Conservation (phyloP, 2,797 vertebrate species). For the Rhinella marina region DNA sequence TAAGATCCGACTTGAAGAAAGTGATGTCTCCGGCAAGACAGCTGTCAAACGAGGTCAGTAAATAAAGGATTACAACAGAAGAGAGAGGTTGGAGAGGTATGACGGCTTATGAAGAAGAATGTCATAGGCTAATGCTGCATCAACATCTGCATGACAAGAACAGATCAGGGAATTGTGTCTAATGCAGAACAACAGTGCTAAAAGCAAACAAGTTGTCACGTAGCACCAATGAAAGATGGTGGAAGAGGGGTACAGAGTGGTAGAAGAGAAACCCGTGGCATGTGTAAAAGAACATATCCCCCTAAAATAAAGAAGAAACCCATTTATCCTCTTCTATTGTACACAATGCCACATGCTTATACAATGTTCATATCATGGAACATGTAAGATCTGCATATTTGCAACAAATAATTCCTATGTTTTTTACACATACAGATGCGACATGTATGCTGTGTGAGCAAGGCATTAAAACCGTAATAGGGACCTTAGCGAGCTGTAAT, state of each 20-base stretch:
- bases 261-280: neutral
- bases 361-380: too few relatives aligned
- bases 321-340: neutral
- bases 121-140: constrained; percentile 40
- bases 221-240: neutral
- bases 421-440: too few relatives aligned
- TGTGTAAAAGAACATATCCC: neutral
- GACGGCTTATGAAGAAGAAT: constrained; percentile 63
- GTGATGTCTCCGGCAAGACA: constrained; percentile 75
- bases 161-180: constrained; percentile 32
- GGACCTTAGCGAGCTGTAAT: too few relatives aligned
- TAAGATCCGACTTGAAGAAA: constrained; percentile 76
- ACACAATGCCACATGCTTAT: neutral
- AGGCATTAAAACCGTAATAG: too few relatives aligned
- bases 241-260: neutral
- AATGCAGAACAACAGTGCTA: constrained; percentile 20
- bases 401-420: too few relatives aligned
- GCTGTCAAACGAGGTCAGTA: constrained; percentile 73
- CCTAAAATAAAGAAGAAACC: neutral
- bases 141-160: constrained; percentile 59
- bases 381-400: too few relatives aligned
- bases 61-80: constrained; percentile 77
- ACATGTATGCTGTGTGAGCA: too few relatives aligned
- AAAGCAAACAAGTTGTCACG: constrained; percentile 34
- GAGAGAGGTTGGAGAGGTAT: constrained; percentile 68